Evolutionary conservation across 2,888 invertebrate species (phyloP), one percentile per base, ranked within the genome.

Genomic region (Mycalesis mineus): DNA sequence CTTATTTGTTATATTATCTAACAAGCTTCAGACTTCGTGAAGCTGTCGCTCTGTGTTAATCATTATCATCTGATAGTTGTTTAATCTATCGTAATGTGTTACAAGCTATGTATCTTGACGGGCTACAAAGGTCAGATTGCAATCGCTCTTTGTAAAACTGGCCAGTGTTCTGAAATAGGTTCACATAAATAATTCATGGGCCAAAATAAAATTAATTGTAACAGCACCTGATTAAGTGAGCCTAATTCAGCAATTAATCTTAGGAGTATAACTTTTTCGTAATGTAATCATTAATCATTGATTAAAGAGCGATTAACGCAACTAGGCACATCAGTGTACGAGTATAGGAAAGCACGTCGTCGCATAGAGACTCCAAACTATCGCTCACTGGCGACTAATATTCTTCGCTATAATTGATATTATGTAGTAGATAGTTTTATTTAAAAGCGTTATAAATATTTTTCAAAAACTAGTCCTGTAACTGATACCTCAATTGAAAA

Each of bases 81-180:
- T 60, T 54, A 54, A 57, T 42, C 41, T 60, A 60, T 50, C 57
- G 47, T 60, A 55, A 60, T 47, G 45, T 57, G 47, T 48, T 59
- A 55, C 59, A 22, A 37, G 44, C 54, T 42, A 39, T 42, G 47
- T 39, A 22, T 60, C 54, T 51, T 40, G 51, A 57, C 54, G 53
- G 47, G 50, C 33, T 55, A 41, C 57, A 57, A 57, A 60, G 47
- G 57, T 60, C 50, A 60, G 57, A 57, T 60, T 42, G 40, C 57
- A 48, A 57, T 57, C 50, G 28, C 29, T 15, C 11, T 14, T n/a
- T 29, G 50, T 29, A 50, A 40, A 39, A 50, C 39, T 39, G 28
- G 40, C 37, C 15, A 50, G 50, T 50, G 39, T 11, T 50, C 29
- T 40, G 11, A 15, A 17, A 50, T 50, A 15, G 50, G 50, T 29